A percentile compares a stretch with the other conserved stretches of the same genome.
Evolutionary conservation across 2,797 vertebrate genomes (phyloP).

Genomic region (Choloepus didactylus): DNA sequence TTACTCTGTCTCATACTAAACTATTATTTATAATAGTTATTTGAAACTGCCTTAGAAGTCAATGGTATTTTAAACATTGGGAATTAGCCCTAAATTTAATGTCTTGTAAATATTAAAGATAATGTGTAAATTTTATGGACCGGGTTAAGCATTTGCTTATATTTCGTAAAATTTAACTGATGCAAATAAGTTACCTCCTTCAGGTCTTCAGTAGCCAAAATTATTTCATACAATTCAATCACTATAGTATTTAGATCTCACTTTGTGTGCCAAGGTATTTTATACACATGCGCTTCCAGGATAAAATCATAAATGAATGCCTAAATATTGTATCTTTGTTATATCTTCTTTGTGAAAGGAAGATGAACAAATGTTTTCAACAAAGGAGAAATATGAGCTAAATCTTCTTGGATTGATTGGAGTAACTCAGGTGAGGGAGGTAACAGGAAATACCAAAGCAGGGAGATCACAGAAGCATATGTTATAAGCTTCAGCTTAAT

Average conservation of each 20-base stretch:
- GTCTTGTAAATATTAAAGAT: neutral
- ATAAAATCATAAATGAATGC: neutral
- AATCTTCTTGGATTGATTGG: neutral
- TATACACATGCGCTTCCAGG: neutral
- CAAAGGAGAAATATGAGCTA: neutral
- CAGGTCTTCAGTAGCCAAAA: neutral
- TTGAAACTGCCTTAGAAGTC: conserved; percentile 29
- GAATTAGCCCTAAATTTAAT: neutral
- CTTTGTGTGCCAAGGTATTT: neutral
- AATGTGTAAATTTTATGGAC: neutral
- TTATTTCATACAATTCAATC: neutral
- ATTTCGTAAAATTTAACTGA: neutral
- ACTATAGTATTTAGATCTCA: neutral
- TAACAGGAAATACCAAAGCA: neutral
- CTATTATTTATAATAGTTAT: neutral
- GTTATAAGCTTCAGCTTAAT: conserved; percentile 12
- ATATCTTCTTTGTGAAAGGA: neutral
- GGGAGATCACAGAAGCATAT: conserved; percentile 7
- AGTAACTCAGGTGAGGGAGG: neutral
- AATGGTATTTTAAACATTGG: neutral
- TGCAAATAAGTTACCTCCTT: neutral
- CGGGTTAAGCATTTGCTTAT: neutral
- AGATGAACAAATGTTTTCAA: neutral
- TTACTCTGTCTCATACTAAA: neutral
- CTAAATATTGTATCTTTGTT: neutral